These are phyloP conservation scores for Acrossocheilus fasciatus DNA, from an alignment of 2,797 vertebrate species.

Conservation along the genomic window DNA sequence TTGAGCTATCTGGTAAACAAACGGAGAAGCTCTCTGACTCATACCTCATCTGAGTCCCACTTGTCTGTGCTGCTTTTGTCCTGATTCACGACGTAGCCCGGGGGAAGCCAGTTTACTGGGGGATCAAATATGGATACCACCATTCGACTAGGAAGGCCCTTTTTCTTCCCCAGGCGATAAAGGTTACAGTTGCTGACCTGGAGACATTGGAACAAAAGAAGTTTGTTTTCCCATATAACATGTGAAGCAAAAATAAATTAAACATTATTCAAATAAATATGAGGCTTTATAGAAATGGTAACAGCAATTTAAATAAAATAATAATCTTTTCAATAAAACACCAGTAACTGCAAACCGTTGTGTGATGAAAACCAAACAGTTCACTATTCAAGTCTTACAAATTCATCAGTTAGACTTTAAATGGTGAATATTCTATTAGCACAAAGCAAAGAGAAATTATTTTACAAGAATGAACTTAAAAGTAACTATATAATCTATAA, in stretches of 20 bases:
- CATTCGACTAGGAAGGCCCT: constrained; percentile 97
- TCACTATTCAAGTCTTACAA: not conserved
- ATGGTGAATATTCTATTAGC: not conserved
- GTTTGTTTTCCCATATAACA: not conserved
- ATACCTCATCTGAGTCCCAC: constrained; percentile 92
- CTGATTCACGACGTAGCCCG: constrained; percentile 97
- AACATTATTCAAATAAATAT: constrained; percentile 1
- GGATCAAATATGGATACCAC: constrained; percentile 99
- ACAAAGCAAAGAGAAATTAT: too few species aligned
- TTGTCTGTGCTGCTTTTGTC: constrained; percentile 91
- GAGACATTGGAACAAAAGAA: not conserved
- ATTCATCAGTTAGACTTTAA: not conserved
- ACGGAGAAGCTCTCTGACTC: constrained; percentile 57
- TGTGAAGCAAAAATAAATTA: not conserved
- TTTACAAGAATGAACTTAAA: too few species aligned
- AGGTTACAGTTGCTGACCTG: constrained; percentile 99
- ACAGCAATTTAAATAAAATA: not conserved
- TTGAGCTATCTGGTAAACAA: constrained; percentile 38
- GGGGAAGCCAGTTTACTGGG: constrained; percentile 98
- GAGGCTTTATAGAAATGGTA: not conserved
- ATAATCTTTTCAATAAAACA: not conserved
- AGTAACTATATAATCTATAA: too few species aligned
- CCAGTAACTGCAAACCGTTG: not conserved
- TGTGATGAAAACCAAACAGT: not conserved
- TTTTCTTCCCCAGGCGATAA: constrained; percentile 98